Conservation (phyloP, 2,888 invertebrate species). For the Pherbina coryleti region DNA sequence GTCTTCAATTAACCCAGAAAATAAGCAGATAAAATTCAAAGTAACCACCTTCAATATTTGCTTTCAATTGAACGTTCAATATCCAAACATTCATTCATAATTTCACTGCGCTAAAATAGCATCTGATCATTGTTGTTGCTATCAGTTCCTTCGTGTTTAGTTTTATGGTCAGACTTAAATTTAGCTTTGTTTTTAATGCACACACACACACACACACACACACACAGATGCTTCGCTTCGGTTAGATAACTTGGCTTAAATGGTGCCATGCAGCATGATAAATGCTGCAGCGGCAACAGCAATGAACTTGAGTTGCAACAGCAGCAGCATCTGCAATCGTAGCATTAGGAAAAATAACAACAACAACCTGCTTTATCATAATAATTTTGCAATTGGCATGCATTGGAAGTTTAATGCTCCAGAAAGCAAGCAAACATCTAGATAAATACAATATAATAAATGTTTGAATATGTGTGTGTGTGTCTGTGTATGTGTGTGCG, state of each 20-base stretch:
- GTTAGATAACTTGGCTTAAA: background rate
- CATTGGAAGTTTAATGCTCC: conserved; percentile 14
- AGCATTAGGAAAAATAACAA: background rate
- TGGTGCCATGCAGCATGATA: background rate
- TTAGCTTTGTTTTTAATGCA: conserved; percentile 3
- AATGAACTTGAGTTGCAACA: background rate
- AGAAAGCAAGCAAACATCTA: conserved; percentile 6
- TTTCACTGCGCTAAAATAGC: background rate
- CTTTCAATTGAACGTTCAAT: conserved; percentile 1
- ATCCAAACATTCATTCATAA: background rate
- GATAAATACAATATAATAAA: background rate
- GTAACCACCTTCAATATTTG: background rate
- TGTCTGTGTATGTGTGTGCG: background rate
- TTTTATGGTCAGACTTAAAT: background rate
- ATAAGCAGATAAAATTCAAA: background rate
- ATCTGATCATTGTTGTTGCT: background rate
- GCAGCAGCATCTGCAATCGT: background rate
- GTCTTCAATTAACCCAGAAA: background rate
- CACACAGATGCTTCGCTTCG: background rate
- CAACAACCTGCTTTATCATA: conserved; percentile 9
- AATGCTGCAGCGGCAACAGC: background rate
- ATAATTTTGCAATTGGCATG: background rate
- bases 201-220: too few species aligned
- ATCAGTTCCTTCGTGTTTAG: background rate
- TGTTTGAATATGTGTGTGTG: background rate